Conservation (phyloP, 2,113 vertebrate species). For the Neolamprologus ventralis region DNA sequence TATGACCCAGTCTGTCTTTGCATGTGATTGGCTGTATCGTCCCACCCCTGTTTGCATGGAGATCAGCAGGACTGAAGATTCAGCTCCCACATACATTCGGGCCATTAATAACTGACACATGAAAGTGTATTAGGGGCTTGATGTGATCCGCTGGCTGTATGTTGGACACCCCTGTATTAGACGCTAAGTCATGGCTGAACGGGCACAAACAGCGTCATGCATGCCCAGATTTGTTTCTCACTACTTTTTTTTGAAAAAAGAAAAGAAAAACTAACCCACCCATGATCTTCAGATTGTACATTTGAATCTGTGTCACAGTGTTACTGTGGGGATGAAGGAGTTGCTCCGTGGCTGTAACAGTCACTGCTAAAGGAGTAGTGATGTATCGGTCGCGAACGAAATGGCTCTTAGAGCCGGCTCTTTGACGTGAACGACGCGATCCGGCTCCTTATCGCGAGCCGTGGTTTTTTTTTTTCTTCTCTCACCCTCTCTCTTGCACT, state of each 20-base stretch:
- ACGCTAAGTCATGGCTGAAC: not conserved
- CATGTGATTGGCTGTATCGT: not conserved
- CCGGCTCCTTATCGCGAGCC: no score
- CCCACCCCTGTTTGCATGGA: rapidly evolving
- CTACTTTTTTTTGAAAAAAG: rapidly evolving
- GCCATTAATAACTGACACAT: not conserved
- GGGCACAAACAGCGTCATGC: not conserved
- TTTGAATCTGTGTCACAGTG: not conserved
- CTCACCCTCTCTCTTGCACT: no score
- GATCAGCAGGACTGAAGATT: not conserved
- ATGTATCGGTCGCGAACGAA: no score
- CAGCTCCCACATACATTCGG: not conserved
- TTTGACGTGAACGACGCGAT: no score
- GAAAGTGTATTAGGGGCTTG: not conserved
- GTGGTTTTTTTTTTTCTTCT: no score
- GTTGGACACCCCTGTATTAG: not conserved
- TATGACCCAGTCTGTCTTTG: not conserved
- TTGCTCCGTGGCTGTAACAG: not conserved
- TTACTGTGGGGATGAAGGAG: not conserved
- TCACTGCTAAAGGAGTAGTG: not conserved
- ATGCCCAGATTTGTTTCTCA: not conserved
- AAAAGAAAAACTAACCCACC: rapidly evolving
- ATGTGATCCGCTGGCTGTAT: not conserved
- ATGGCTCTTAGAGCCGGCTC: no score
- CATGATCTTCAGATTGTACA: not conserved